phyloP scores from a whole-genome alignment of 2,797 vertebrate genomes.

The Mallotus villosus region DNA sequence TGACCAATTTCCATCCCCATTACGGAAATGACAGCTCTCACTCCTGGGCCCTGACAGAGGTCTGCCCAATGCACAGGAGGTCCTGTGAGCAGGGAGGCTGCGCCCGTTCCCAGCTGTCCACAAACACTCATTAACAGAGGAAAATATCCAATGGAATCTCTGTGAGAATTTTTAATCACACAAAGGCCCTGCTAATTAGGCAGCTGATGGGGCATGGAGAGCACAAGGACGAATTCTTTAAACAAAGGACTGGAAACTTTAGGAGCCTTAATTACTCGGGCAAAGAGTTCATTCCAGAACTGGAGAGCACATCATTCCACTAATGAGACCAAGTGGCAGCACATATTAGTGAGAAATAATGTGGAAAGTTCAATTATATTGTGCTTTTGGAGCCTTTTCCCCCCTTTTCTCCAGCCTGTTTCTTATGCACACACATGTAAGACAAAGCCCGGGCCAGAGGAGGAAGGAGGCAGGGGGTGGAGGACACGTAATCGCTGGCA shows the following conservation, averaged over 20 bases:
- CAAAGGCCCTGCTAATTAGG: slow-evolving; percentile 99
- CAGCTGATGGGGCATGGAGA: slow-evolving; percentile 99
- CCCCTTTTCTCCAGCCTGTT: slow-evolving; percentile 68
- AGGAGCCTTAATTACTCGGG: slow-evolving; percentile 99
- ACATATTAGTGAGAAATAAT: slow-evolving; percentile 86
- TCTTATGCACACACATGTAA: slow-evolving; percentile 76
- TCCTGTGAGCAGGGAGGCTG: slow-evolving; percentile 83
- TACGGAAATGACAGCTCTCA: slow-evolving; percentile 97
- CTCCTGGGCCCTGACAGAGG: slow-evolving; percentile 98
- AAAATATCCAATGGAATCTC: slow-evolving; percentile 99
- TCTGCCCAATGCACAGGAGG: slow-evolving; percentile 92
- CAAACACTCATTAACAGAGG: slow-evolving; percentile 99
- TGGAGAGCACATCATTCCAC: slow-evolving; percentile 97
- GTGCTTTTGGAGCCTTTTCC: slow-evolving; percentile 78
- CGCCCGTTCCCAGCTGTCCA: slow-evolving; percentile 98
- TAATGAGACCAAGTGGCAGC: slow-evolving; percentile 93
- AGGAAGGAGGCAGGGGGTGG: slow-evolving; percentile 67
- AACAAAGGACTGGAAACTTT: slow-evolving; percentile 99
- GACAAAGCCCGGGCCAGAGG: slow-evolving; percentile 73
- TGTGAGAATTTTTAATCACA: slow-evolving; percentile 99
- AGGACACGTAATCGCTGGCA: slow-evolving; percentile 76
- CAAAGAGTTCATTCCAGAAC: slow-evolving; percentile 99
- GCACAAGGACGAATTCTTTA: slow-evolving; percentile 99
- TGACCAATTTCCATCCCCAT: slow-evolving; percentile 95
- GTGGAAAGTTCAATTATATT: slow-evolving; percentile 90